Conservation (phyloP, 2,113 vertebrate species). For the Melanerpes aurifrons region DNA sequence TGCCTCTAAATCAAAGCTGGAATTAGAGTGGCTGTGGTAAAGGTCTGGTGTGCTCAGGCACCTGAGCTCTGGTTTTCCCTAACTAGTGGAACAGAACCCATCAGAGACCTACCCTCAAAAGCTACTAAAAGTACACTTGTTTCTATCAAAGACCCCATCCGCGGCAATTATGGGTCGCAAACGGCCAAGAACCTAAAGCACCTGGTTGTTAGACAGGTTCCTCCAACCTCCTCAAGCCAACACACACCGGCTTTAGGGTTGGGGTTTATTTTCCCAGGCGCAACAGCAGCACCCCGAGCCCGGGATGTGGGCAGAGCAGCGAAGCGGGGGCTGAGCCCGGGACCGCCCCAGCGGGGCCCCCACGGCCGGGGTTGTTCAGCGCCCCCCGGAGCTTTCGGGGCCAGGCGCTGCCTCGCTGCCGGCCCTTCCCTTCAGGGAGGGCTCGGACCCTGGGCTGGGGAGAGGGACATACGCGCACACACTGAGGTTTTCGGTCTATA, state of each 20-base stretch:
- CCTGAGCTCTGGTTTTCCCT: not conserved
- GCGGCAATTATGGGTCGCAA: not conserved
- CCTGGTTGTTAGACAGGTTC: not conserved
- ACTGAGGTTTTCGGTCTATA: not conserved
- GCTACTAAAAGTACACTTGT: not conserved
- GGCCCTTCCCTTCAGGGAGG: not conserved
- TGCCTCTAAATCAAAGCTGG: not conserved
- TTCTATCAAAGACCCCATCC: not conserved
- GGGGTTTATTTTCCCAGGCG: not conserved
- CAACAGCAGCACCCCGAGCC: not conserved
- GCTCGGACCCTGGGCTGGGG: not conserved
- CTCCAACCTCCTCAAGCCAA: not conserved
- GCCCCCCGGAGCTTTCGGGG: not conserved
- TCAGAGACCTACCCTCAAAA: not conserved
- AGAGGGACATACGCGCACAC: too few relatives aligned
- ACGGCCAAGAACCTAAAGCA: not conserved
- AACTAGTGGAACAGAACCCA: not conserved
- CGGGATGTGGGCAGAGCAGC: not conserved
- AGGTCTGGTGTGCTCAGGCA: not conserved
- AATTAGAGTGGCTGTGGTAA: not conserved
- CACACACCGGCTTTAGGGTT: not conserved
- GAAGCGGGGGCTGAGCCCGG: constrained; percentile 9
- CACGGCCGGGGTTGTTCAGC: not conserved
- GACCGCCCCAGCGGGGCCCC: not conserved
- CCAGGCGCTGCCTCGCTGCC: not conserved